Conservation (phyloP, 2,113 vertebrate species). For the Tricholaema leucomelas region DNA sequence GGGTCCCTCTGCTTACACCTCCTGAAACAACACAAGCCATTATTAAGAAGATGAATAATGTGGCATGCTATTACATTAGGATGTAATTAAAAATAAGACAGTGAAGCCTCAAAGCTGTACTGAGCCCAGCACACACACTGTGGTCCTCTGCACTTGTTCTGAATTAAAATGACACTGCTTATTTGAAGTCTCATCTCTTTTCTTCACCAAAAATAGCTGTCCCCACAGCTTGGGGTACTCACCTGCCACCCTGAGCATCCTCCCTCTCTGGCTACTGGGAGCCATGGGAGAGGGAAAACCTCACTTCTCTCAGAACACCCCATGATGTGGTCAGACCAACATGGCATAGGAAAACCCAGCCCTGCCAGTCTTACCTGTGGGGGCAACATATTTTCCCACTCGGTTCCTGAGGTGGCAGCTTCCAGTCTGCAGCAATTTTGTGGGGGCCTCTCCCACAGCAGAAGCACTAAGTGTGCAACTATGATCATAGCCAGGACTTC, state of each 20-base stretch:
- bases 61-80: slow-evolving; percentile 11
- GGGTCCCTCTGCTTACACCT: slow-evolving; percentile 30
- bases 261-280: neutral
- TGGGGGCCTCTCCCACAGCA: neutral
- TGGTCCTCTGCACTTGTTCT: slow-evolving; percentile 3
- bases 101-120: neutral
- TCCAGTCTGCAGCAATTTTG: neutral
- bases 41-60: slow-evolving; percentile 29
- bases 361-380: neutral
- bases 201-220: neutral
- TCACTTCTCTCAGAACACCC: neutral
- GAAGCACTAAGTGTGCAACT: neutral
- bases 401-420: neutral
- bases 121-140: neutral
- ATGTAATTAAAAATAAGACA: slow-evolving; percentile 53
- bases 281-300: neutral
- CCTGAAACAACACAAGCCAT: slow-evolving; percentile 25
- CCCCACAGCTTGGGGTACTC: accelerated
- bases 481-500: neutral
- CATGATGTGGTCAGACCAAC: accelerated
- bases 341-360: neutral
- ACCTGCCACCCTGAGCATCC: accelerated
- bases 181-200: neutral
- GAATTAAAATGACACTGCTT: slow-evolving; percentile 40
- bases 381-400: neutral